Percentiles rank a stretch among this genome's conserved stretches.
phyloP scores from a whole-genome alignment of 2,888 invertebrate species.

The Caenorhabditis macrosperma region DNA sequence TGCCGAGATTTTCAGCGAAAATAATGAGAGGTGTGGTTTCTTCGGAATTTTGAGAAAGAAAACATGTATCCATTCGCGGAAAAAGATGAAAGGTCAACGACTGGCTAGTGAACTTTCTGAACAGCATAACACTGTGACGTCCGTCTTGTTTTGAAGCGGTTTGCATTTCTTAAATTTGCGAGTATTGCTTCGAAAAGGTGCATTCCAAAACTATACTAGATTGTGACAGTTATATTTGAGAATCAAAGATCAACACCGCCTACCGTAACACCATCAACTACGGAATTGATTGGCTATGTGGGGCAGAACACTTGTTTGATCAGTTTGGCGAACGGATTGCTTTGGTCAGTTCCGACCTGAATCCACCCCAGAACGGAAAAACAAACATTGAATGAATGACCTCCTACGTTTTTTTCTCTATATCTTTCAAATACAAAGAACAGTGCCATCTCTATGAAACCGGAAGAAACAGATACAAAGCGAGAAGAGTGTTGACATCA shows the following conservation, averaged over 20 bases:
- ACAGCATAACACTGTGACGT: neutral
- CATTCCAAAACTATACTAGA: too few species aligned
- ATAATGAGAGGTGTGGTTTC: neutral
- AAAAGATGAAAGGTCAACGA: neutral
- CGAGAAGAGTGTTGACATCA: slow-evolving; percentile 22
- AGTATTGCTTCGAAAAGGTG: too few species aligned
- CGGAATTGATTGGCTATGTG: slow-evolving; percentile 30
- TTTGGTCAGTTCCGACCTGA: neutral
- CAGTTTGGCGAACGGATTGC: slow-evolving; percentile 1
- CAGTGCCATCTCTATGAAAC: slow-evolving; percentile 7
- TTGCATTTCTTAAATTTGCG: neutral
- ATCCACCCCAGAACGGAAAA: slow-evolving; percentile 5
- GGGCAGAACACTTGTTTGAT: slow-evolving; percentile 6
- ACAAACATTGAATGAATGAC: slow-evolving; percentile 20
- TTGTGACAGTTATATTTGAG: too few species aligned
- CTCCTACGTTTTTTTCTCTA: slow-evolving; percentile 1
- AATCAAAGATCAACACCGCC: neutral
- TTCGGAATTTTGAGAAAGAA: neutral
- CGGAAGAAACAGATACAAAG: slow-evolving; percentile 2
- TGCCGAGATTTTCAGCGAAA: neutral
- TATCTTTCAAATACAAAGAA: slow-evolving; percentile 9
- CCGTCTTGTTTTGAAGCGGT: neutral
- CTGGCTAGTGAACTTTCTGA: neutral
- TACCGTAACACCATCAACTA: slow-evolving; percentile 12
- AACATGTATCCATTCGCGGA: neutral